Evolutionary conservation across 2,113 vertebrate genomes (phyloP).

Genomic region (Grammomys dolichurus): DNA sequence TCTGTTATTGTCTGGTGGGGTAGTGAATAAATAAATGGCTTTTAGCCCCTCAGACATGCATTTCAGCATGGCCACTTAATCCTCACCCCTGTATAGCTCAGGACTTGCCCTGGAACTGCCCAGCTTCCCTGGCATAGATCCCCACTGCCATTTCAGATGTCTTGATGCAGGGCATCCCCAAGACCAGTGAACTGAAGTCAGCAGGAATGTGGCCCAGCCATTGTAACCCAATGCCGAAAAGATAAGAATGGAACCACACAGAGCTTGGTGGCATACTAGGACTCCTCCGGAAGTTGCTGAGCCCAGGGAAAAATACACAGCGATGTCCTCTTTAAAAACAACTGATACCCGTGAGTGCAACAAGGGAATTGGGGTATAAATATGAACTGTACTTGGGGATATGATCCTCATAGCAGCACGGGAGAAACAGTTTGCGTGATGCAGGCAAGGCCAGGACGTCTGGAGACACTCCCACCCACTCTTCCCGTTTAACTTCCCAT

Average conservation of each 20-base stretch:
- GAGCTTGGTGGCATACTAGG: neutral
- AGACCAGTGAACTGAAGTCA: conserved; percentile 8
- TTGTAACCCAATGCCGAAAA: conserved; percentile 37
- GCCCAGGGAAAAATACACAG: conserved; percentile 9
- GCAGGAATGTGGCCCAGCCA: neutral
- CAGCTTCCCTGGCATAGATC: rapidly evolving
- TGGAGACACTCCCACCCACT: neutral
- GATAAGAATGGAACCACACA: neutral
- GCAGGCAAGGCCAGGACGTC: neutral
- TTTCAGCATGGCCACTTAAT: neutral
- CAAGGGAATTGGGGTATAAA: conserved; percentile 43
- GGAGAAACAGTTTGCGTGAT: neutral
- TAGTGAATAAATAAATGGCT: neutral
- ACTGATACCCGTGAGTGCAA: conserved; percentile 1
- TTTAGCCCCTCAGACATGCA: neutral
- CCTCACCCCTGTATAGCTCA: neutral
- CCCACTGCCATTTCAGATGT: neutral
- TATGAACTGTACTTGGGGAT: conserved; percentile 61
- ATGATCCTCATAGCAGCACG: neutral
- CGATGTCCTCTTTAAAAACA: conserved; percentile 54
- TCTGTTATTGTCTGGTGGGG: neutral
- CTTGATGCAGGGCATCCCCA: neutral
- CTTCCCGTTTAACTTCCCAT: neutral
- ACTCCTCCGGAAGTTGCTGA: conserved; percentile 64
- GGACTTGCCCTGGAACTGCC: neutral